These are phyloP conservation scores for Megalonaias nervosa DNA, from an alignment of 1,140 invertebrate genomes.

Conservation along the genomic window DNA sequence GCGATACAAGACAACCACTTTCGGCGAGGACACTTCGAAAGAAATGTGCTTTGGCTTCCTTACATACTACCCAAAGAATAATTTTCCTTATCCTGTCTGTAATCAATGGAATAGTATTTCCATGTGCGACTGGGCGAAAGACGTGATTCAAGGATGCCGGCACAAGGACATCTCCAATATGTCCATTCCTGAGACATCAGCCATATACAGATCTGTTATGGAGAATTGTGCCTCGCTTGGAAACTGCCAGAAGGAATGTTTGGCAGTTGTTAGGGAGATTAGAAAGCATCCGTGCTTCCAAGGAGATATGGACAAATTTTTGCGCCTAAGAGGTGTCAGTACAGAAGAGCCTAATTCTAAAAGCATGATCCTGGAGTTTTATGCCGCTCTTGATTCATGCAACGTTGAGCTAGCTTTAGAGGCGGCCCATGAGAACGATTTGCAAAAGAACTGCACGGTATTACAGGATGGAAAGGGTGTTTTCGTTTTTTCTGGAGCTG, in stretches of 20 bases:
- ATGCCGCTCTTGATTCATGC: no score
- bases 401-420: no score
- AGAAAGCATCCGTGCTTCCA: conserved; percentile 13
- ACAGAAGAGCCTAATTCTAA: no score
- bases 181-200: conserved; percentile 1
- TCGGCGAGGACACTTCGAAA: conserved; percentile 44
- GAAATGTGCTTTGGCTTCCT: conserved; percentile 58
- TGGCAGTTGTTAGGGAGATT: conserved; percentile 1
- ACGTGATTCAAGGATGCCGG: conserved; percentile 7
- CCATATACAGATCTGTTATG: conserved; percentile 9
- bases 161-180: conserved; percentile 9
- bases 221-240: conserved; percentile 14
- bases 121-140: background rate
- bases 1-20: conserved; percentile 35
- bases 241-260: conserved; percentile 19
- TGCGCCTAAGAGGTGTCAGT: no score
- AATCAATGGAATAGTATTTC: conserved; percentile 18
- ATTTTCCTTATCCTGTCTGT: background rate
- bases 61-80: conserved; percentile 42
- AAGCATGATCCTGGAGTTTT: no score
- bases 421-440: no score
- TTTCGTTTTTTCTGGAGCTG: no score
- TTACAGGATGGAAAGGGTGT: no score
- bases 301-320: conserved; percentile 1
- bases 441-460: no score